These are phyloP conservation scores for Notodonta dromedarius DNA, from an alignment of 2,888 invertebrate genomes.

Conservation along the genomic window DNA sequence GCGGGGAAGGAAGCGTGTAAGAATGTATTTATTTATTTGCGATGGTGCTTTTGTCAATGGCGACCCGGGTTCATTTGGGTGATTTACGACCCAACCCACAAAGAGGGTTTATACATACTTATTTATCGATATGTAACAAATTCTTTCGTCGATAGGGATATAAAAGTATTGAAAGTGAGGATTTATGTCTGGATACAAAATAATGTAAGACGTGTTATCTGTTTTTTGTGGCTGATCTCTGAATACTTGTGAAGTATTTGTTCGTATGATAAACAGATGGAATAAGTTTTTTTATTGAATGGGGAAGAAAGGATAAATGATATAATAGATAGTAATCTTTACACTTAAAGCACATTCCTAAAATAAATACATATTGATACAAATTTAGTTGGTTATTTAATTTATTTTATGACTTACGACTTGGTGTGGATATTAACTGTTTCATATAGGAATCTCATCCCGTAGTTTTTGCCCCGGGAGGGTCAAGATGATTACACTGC, in stretches of 20 bases:
- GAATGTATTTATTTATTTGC: conserved; percentile 73
- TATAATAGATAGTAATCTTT: too few species aligned
- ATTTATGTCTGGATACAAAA: conserved; percentile 43
- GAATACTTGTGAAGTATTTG: not conserved
- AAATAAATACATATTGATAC: too few species aligned
- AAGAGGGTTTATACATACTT: conserved; percentile 66
- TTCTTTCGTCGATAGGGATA: conserved; percentile 57
- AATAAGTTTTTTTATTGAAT: too few species aligned
- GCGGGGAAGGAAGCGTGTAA: conserved; percentile 50
- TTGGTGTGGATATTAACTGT: not conserved
- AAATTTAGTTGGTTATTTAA: too few species aligned
- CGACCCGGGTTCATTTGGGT: conserved; percentile 65
- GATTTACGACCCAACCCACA: conserved; percentile 72
- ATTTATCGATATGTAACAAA: conserved; percentile 73
- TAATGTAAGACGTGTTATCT: conserved; percentile 14
- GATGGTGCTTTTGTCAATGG: conserved; percentile 73
- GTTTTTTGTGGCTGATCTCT: conserved; percentile 1
- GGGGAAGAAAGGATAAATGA: too few species aligned
- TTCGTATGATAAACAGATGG: too few species aligned
- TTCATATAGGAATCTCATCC: not conserved
- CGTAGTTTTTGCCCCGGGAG: too few species aligned
- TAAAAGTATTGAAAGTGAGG: conserved; percentile 47
- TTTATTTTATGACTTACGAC: too few species aligned
- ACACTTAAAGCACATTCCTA: too few species aligned
- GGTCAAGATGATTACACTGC: too few species aligned